Conservation (phyloP, 2,113 vertebrate species). For the Pampusana beccarii region DNA sequence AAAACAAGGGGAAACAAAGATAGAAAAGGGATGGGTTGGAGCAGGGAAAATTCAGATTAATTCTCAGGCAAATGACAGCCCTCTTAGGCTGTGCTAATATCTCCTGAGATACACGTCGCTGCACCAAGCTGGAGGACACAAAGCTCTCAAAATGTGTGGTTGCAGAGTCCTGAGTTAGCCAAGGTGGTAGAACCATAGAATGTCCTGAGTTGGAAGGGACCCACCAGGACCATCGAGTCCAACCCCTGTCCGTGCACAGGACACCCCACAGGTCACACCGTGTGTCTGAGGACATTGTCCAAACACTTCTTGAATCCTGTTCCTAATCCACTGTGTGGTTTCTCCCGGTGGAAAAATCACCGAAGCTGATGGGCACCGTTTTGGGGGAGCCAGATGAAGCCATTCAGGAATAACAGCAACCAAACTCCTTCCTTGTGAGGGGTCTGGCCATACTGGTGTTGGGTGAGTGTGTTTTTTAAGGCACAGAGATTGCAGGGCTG, state of each 20-base stretch:
- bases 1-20: not conserved
- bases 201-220: too few relatives aligned
- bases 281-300: too few relatives aligned
- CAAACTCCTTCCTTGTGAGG: not conserved
- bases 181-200: not conserved
- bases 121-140: not conserved
- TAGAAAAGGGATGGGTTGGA: not conserved
- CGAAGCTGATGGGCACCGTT: rapidly evolving
- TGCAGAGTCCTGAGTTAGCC: not conserved
- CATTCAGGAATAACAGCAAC: not conserved
- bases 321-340: not conserved
- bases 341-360: not conserved
- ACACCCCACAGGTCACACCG: too few relatives aligned
- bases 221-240: too few relatives aligned
- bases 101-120: not conserved
- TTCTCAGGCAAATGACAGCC: not conserved
- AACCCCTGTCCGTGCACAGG: too few relatives aligned
- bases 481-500: not conserved
- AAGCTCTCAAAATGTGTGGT: not conserved
- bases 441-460: not conserved
- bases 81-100: not conserved
- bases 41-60: not conserved
- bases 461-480: not conserved
- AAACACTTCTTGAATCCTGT: too few relatives aligned
- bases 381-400: not conserved